phyloP scores from a whole-genome alignment of 2,797 vertebrate genomes.

The Spinibarbus caldwelli region DNA sequence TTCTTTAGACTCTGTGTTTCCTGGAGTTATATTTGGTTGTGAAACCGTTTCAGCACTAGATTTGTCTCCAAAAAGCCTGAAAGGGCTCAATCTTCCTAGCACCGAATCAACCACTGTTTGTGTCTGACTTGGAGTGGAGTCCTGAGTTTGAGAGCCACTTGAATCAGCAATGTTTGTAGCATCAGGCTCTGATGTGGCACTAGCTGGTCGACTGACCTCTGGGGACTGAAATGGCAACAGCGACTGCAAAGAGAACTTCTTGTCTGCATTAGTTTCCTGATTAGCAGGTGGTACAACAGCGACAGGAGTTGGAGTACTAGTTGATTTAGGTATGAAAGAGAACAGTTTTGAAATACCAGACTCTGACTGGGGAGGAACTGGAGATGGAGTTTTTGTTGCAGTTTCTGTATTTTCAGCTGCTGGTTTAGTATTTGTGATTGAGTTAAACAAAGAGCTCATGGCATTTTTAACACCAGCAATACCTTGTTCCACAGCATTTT shows the following conservation, averaged over 20 bases:
- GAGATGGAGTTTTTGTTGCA: slow-evolving; percentile 53
- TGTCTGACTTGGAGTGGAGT: slow-evolving; percentile 68
- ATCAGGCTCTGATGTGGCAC: slow-evolving; percentile 57
- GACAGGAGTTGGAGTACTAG: slow-evolving; percentile 70
- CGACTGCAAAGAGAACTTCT: slow-evolving; percentile 77
- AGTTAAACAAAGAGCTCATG: slow-evolving; percentile 84
- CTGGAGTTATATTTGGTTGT: slow-evolving; percentile 67
- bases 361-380: slow-evolving; percentile 71
- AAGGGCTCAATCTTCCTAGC: slow-evolving; percentile 84
- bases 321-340: slow-evolving; percentile 76
- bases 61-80: slow-evolving; percentile 86
- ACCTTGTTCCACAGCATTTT: slow-evolving; percentile 69
- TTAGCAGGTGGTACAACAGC: slow-evolving; percentile 74
- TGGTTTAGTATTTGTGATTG: slow-evolving; percentile 82
- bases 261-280: slow-evolving; percentile 73
- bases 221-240: slow-evolving; percentile 75
- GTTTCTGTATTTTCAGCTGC: slow-evolving; percentile 70
- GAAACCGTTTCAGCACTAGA: slow-evolving; percentile 69
- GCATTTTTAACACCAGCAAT: slow-evolving; percentile 84
- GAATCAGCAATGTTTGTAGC: slow-evolving; percentile 50
- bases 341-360: slow-evolving; percentile 79
- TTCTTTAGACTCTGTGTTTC: slow-evolving; percentile 63
- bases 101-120: slow-evolving; percentile 85
- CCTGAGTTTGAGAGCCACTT: slow-evolving; percentile 51
- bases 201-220: slow-evolving; percentile 62